These are phyloP conservation scores for Tipula lateralis DNA, from an alignment of 2,888 invertebrate genomes.

Conservation along the genomic window DNA sequence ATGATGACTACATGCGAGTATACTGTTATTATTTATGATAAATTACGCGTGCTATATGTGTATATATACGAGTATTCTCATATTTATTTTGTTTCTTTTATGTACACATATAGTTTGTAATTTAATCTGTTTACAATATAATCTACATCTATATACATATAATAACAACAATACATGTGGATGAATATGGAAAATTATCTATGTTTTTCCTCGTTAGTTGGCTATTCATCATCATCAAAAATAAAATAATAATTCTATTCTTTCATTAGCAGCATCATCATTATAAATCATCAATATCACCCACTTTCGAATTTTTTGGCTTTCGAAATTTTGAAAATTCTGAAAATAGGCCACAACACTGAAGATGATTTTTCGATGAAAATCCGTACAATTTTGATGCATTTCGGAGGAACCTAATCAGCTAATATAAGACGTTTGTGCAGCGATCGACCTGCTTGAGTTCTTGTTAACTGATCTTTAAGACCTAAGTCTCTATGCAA, in stretches of 20 bases:
- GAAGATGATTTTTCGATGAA: too few relatives aligned
- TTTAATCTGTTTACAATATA: slow-evolving; percentile 11
- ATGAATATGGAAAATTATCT: not conserved
- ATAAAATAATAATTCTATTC: not conserved
- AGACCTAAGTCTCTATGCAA: too few relatives aligned
- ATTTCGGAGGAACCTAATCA: too few relatives aligned
- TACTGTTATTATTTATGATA: slow-evolving; percentile 11
- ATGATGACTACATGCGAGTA: not conserved
- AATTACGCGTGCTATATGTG: slow-evolving; percentile 24
- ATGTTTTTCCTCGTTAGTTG: slow-evolving; percentile 9
- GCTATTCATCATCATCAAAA: slow-evolving; percentile 15
- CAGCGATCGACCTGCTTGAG: too few relatives aligned
- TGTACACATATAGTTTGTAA: not conserved
- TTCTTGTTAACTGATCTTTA: too few relatives aligned
- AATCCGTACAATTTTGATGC: too few relatives aligned
- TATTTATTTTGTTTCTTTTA: not conserved
- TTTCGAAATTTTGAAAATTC: too few relatives aligned
- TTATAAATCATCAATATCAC: slow-evolving; percentile 1
- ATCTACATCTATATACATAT: not conserved
- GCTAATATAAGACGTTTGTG: too few relatives aligned
- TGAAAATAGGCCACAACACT: too few relatives aligned
- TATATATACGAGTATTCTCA: too few relatives aligned
- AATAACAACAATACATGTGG: not conserved
- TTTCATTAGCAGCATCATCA: slow-evolving; percentile 1
- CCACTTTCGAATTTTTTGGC: not conserved